A percentile compares a stretch with the other conserved stretches of the same genome.
Evolutionary conservation across 2,888 invertebrate species (phyloP).

Genomic region (Strigamia crassipes): DNA sequence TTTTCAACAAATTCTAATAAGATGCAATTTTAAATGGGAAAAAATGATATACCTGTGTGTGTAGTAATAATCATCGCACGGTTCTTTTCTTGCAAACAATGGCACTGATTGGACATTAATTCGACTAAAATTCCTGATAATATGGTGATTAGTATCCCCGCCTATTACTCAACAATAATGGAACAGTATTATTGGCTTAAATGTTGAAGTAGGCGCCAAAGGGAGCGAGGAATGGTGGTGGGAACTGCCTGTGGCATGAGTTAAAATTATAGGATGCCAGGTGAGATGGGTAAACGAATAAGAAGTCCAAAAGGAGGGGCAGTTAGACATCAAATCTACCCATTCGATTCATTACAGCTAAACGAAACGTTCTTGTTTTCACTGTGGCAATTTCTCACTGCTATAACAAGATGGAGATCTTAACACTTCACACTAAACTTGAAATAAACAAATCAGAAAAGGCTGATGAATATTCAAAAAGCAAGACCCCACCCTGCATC

Average conservation of each 20-base stretch:
- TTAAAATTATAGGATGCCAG: conserved; percentile 30
- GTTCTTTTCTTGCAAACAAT: too few species aligned
- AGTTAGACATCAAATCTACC: not conserved
- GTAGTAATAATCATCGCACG: too few species aligned
- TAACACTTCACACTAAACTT: not conserved
- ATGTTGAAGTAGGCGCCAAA: not conserved
- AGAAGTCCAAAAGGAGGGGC: conserved; percentile 18
- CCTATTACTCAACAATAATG: conserved; percentile 7
- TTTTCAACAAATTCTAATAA: not conserved
- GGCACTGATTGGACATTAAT: not conserved
- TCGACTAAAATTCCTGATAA: not conserved
- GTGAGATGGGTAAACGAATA: conserved; percentile 34
- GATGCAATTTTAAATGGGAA: not conserved
- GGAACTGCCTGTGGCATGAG: not conserved
- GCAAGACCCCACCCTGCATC: not conserved
- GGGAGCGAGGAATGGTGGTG: conserved; percentile 13
- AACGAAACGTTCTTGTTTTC: not conserved
- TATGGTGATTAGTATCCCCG: not conserved
- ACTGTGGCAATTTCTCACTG: not conserved
- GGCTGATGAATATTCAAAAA: conserved; percentile 3
- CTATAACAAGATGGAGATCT: too few species aligned
- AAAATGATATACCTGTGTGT: too few species aligned
- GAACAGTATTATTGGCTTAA: conserved; percentile 15
- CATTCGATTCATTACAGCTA: not conserved
- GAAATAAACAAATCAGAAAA: not conserved